Conservation (phyloP, 2,888 invertebrate species). For the Taenaris catops region DNA sequence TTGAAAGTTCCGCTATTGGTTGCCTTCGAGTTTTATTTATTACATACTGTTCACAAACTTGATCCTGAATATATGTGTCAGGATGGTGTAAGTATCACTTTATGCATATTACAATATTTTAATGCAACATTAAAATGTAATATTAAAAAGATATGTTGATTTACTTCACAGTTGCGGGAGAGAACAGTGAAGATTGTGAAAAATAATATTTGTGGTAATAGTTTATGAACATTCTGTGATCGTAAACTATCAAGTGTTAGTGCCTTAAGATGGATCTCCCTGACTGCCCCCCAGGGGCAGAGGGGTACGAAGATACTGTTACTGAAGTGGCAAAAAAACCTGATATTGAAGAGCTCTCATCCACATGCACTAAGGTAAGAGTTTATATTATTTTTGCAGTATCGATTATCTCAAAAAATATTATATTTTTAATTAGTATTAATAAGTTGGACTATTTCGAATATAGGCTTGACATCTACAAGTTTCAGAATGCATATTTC, state of each 20-base stretch:
- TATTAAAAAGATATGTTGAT: conserved; percentile 16
- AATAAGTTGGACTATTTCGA: no score
- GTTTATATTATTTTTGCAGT: conserved; percentile 23
- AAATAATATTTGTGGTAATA: conserved; percentile 24
- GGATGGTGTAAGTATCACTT: conserved; percentile 52
- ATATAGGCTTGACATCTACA: no score
- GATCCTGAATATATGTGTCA: conserved; percentile 3
- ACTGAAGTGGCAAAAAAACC: conserved; percentile 55
- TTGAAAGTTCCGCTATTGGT: no score
- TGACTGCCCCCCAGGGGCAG: conserved; percentile 70
- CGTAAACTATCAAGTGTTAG: conserved; percentile 70
- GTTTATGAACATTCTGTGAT: conserved; percentile 58
- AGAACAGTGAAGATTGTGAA: conserved; percentile 22
- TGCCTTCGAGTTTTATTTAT: no score
- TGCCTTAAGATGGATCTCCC: conserved; percentile 70
- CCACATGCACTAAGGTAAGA: conserved; percentile 66
- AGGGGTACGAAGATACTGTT: conserved; percentile 68
- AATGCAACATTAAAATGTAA: not conserved
- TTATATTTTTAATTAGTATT: no score
- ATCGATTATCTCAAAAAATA: no score
- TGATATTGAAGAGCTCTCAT: conserved; percentile 22
- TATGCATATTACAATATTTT: conserved; percentile 31
- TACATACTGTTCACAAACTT: no score
- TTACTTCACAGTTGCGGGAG: conserved; percentile 28
- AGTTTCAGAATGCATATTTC: no score